Conservation (phyloP, 2,797 vertebrate genomes). For the Nothura maculosa region DNA sequence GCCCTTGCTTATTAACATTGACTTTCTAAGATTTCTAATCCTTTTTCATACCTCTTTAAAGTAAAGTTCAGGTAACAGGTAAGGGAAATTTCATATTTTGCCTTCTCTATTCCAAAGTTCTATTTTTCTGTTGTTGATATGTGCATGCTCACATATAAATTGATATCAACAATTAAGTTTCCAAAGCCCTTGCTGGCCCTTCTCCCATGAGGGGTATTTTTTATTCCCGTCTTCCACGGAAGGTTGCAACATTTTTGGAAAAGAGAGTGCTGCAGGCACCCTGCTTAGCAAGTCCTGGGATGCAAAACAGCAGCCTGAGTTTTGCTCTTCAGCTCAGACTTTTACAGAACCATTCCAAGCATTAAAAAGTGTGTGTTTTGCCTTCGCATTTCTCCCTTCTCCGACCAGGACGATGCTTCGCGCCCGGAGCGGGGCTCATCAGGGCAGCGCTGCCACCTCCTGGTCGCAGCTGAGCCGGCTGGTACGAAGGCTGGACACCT, state of each 20-base stretch:
- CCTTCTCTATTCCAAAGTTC: background rate
- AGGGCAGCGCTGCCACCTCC: constrained; percentile 65
- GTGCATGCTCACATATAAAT: fast-evolving
- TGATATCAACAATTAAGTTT: background rate
- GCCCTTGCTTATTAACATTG: background rate
- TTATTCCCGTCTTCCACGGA: background rate
- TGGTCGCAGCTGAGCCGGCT: background rate
- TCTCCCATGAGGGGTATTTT: background rate
- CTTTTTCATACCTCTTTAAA: background rate
- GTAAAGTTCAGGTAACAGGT: background rate
- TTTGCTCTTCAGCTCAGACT: background rate
- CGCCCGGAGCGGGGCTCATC: background rate
- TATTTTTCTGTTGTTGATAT: fast-evolving
- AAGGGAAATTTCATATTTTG: background rate
- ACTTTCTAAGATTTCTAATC: background rate
- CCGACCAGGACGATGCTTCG: background rate
- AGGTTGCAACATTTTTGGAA: background rate
- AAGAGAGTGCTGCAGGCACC: no score
- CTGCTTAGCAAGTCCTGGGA: background rate
- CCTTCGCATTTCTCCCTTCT: background rate
- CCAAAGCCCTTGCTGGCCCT: background rate
- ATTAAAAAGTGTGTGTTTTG: fast-evolving
- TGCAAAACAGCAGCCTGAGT: background rate
- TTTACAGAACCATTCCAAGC: background rate
- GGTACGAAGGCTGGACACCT: fast-evolving